Base-by-base conservation (phyloP, 2,888 invertebrate genomes). In the Nudaria mundana region DNA sequence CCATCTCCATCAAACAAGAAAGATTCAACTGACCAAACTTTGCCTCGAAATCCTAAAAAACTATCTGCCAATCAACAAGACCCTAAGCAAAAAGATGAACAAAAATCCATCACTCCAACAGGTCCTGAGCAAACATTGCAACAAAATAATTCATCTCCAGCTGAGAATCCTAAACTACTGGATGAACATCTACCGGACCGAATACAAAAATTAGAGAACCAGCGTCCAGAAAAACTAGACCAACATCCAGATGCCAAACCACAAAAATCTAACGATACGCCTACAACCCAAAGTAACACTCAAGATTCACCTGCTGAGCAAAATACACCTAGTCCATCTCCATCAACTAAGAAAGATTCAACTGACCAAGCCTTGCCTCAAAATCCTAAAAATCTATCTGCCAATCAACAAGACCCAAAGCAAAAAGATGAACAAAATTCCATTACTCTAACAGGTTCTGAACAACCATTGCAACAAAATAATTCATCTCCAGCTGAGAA, bases 311-410 rank as follows among this genome's bases (percentile, higher is more conserved):
- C n/a, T 22, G 34, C 12, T 20, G 25, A 13, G 13, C 48, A 45
- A 40, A 29, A 35, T 6, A 41, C 41, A 25, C 43, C 7, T 24
- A 10, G 2, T 14, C 29, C 28, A 28, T 30, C 35, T 3, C 39
- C 56, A 38, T 48, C 41, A n/a, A n/a, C n/a, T n/a, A n/a, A n/a
- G n/a, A 36, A 40, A 16, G 45, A 37, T 39, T 37, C 33, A 3
- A 44, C 44, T 35, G 13, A 33, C 1, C 43, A 15, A 31, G 2
- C 20, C 7, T 12, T 20, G 13, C 20, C 31, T 31, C 13, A n/a
- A n/a, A n/a, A n/a, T n/a, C n/a, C n/a, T n/a, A n/a, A n/a, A n/a
- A n/a, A n/a, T n/a, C n/a, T n/a, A n/a, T n/a, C n/a, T n/a, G n/a
- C n/a, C n/a, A n/a, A n/a, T n/a, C n/a, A n/a, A n/a, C n/a, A n/a